Conservation (phyloP, 2,797 vertebrate genomes). For the Vireo griseus region DNA sequence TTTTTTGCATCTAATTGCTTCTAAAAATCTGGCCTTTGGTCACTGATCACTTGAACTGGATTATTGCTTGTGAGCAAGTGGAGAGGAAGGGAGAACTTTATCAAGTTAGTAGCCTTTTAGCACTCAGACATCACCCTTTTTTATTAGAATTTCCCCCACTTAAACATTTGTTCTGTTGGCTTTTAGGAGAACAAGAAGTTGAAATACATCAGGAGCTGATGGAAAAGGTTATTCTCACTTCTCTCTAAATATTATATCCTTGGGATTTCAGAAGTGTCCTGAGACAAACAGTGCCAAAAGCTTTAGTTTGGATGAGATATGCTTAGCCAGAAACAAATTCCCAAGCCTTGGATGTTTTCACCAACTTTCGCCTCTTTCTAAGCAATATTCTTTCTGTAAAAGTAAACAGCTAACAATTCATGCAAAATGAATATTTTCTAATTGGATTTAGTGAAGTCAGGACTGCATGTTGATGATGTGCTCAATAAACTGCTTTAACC, state of each 20-base stretch:
- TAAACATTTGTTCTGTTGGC: background rate
- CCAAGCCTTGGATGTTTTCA: background rate
- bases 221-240: background rate
- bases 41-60: background rate
- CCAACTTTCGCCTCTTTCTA: background rate
- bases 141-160: background rate
- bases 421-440: background rate
- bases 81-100: background rate
- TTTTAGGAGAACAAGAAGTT: background rate
- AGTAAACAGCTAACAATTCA: background rate
- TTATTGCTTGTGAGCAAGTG: background rate
- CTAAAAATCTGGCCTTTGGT: background rate
- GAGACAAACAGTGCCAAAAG: background rate
- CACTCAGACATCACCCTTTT: background rate
- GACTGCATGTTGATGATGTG: background rate
- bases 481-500: background rate
- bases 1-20: background rate
- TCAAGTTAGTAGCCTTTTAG: slow-evolving; percentile 8
- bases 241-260: background rate
- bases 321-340: background rate
- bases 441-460: background rate
- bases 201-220: background rate
- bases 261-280: background rate
- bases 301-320: background rate
- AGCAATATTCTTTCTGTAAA: background rate